These are phyloP conservation scores for Altica lythri DNA, from an alignment of 2,888 invertebrate species.

Conservation along the genomic window DNA sequence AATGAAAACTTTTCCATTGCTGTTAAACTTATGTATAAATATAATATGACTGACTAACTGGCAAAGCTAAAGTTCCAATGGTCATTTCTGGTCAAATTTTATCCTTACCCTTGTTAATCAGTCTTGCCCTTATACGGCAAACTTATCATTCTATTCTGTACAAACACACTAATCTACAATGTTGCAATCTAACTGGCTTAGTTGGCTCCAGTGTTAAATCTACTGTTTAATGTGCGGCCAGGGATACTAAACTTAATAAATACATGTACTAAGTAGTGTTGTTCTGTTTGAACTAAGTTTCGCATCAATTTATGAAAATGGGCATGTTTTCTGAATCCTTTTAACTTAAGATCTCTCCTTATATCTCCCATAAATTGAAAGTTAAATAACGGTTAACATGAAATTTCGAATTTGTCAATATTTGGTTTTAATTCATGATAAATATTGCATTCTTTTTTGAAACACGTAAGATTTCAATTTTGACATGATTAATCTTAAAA, in stretches of 20 bases:
- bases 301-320: too few relatives aligned
- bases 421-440: too few relatives aligned
- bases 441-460: too few relatives aligned
- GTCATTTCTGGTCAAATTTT: slow-evolving; percentile 26
- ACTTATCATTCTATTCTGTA: slow-evolving; percentile 52
- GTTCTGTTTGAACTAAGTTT: slow-evolving; percentile 33
- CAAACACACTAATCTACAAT: slow-evolving; percentile 55
- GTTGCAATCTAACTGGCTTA: slow-evolving; percentile 49
- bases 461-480: too few relatives aligned
- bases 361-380: too few relatives aligned
- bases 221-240: slow-evolving; percentile 45
- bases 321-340: too few relatives aligned
- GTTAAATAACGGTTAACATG: too few relatives aligned
- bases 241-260: slow-evolving; percentile 43
- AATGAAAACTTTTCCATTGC: slow-evolving; percentile 8
- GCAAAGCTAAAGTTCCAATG: slow-evolving; percentile 25
- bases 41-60: neutral
- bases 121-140: slow-evolving; percentile 41
- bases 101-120: slow-evolving; percentile 3
- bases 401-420: too few relatives aligned
- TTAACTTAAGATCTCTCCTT: too few relatives aligned
- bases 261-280: slow-evolving; percentile 37
- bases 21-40: too few relatives aligned
- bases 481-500: too few relatives aligned
- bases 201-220: slow-evolving; percentile 46